Evolutionary conservation across 2,888 invertebrate genomes (phyloP), one percentile per base, ranked within the genome.

Genomic region (Cryptus armator): DNA sequence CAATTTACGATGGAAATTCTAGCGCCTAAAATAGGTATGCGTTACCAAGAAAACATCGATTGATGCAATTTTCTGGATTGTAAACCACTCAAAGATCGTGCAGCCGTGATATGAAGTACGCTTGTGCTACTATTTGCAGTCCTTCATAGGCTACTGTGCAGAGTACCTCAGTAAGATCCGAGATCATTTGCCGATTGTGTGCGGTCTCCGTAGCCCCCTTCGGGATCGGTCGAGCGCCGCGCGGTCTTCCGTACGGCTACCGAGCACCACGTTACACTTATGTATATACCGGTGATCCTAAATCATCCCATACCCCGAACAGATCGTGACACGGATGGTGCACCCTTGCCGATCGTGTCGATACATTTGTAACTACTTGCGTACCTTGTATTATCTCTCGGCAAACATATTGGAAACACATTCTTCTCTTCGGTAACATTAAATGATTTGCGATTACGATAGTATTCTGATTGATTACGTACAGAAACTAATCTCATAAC

Each of bases 111-210:
- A 67, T 68, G 74, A 37, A 72, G 67, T 81, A 59, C 59, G 48
- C 32, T 64, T 44, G 48, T 66, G 51, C 37, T 46, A 46, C 68
- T 75, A 44, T 68, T 46, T 66, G 64, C 46, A 43, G 51, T 75
- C 51, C 64, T 37, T 79, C 37, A n/a, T 43, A 44, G 14, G 64
- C 74, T 70, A 79, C 66, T 56, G 66, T 72, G 76, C 67, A 46
- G 37, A 46, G 46, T 80, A 56, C 48, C 66, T 16, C 46, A 59
- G 75, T 44, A 76, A 48, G 43, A 71, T 79, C 76, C 66, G 43
- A 76, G 80, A 84, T 84, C 70, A 72, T 84, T 84, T 72, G 76
- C 75, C 83, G 83, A 84, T 84, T 84, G 80, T 76, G 83, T 67
- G 76, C 71, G 66, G 76, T 80, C 78, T 59, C 66, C 51, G 37